Percentiles rank a stretch among this genome's conserved stretches.
Conservation (phyloP, 2,888 invertebrate genomes). For the Sceliomorpha sp. region DNA sequence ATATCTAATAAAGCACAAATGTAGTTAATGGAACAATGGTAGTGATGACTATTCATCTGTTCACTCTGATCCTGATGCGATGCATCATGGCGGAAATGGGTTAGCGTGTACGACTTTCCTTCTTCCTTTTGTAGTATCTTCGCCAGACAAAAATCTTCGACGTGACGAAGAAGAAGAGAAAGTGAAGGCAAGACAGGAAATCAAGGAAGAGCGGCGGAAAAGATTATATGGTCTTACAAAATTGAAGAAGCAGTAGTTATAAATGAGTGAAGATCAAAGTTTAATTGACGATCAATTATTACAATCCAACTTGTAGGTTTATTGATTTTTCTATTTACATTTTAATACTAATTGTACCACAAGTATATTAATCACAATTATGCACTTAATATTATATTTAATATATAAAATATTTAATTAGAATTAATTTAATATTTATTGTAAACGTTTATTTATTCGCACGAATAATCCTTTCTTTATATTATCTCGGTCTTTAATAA, state of each 20-base stretch:
- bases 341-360: too few relatives aligned
- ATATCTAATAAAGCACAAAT: slow-evolving; percentile 76
- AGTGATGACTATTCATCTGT: slow-evolving; percentile 22
- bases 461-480: too few relatives aligned
- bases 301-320: not conserved
- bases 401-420: too few relatives aligned
- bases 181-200: slow-evolving; percentile 22
- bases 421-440: too few relatives aligned
- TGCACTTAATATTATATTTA: too few relatives aligned
- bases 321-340: not conserved
- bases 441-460: too few relatives aligned
- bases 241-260: too few relatives aligned
- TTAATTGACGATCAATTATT: too few relatives aligned
- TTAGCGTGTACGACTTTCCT: slow-evolving; percentile 31
- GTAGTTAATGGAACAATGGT: slow-evolving; percentile 68
- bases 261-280: too few relatives aligned
- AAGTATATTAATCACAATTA: too few relatives aligned
- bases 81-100: slow-evolving; percentile 23
- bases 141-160: slow-evolving; percentile 46
- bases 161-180: slow-evolving; percentile 34
- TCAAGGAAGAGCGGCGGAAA: slow-evolving; percentile 45
- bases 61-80: slow-evolving; percentile 39
- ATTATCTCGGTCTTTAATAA: too few relatives aligned
- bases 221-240: slow-evolving; percentile 31
- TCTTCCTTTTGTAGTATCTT: slow-evolving; percentile 49